phyloP scores from a whole-genome alignment of 2,888 invertebrate genomes.

The Nowickia ferox region DNA sequence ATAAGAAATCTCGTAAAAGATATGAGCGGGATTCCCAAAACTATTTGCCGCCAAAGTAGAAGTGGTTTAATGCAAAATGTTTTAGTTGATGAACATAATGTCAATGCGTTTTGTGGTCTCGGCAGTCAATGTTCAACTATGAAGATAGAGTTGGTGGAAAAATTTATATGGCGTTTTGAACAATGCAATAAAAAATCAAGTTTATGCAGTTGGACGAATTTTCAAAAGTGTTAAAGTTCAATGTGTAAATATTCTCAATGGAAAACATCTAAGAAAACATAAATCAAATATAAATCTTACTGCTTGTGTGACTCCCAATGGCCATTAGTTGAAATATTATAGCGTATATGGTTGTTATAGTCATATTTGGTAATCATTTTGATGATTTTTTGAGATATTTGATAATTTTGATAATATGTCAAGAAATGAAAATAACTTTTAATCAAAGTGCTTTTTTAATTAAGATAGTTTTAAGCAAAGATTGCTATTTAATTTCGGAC shows the following conservation, averaged over 20 bases:
- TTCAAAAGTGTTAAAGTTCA: slow-evolving; percentile 4
- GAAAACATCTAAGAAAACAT: slow-evolving; percentile 53
- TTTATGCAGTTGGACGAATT: neutral
- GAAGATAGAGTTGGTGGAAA: slow-evolving; percentile 12
- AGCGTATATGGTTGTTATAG: too few species aligned
- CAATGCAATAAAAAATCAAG: slow-evolving; percentile 2
- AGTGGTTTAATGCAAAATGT: slow-evolving; percentile 11
- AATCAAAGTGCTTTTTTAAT: too few species aligned
- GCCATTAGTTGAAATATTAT: too few species aligned
- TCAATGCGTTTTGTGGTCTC: slow-evolving; percentile 29
- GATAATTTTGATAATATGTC: too few species aligned
- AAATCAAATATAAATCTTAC: slow-evolving; percentile 68
- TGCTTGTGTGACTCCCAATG: slow-evolving; percentile 72
- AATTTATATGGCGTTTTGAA: slow-evolving; percentile 6
- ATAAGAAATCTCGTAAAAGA: neutral
- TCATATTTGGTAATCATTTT: too few species aligned
- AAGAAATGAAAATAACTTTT: too few species aligned
- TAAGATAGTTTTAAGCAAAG: too few species aligned
- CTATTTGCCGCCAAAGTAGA: neutral
- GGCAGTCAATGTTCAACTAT: slow-evolving; percentile 44
- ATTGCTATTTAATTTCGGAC: too few species aligned
- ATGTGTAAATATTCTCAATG: slow-evolving; percentile 6
- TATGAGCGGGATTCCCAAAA: neutral
- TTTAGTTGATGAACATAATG: neutral
- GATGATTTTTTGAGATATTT: too few species aligned